These are phyloP conservation scores for Thermophis baileyi DNA, from an alignment of 2,113 vertebrate genomes.

Conservation along the genomic window DNA sequence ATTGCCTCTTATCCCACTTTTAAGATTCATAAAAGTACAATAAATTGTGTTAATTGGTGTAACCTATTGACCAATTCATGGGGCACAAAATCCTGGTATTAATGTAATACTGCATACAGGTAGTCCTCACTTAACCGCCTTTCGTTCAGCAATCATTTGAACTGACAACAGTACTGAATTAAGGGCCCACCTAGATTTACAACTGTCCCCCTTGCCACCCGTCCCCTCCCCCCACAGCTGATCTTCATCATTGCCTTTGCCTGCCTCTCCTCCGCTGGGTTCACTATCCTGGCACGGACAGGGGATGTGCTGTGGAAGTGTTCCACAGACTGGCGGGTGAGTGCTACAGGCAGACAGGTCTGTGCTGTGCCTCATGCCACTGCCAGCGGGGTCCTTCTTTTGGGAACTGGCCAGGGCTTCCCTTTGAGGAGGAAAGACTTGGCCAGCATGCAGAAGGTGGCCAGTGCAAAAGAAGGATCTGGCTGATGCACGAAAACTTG, in stretches of 20 bases:
- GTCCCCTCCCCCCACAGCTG: neutral
- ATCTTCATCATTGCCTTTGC: neutral
- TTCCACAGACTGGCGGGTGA: neutral
- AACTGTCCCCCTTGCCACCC: neutral
- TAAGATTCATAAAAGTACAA: neutral
- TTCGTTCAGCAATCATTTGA: neutral
- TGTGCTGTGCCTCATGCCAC: neutral
- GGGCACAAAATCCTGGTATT: neutral
- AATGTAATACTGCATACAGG: neutral
- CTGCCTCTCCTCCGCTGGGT: neutral
- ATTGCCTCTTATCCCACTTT: neutral
- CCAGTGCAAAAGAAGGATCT: neutral
- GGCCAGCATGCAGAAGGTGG: neutral
- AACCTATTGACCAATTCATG: neutral
- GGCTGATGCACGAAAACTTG: neutral
- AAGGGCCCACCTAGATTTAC: neutral
- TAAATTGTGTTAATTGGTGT: neutral
- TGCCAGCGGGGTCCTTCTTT: neutral
- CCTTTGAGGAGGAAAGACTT: neutral
- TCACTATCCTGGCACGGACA: neutral
- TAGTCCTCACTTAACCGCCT: neutral
- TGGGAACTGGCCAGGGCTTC: neutral
- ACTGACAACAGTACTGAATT: neutral
- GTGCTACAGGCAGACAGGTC: neutral
- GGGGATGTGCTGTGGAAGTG: neutral